phyloP scores from a whole-genome alignment of 2,113 vertebrate species.

The Boleophthalmus pectinirostris region DNA sequence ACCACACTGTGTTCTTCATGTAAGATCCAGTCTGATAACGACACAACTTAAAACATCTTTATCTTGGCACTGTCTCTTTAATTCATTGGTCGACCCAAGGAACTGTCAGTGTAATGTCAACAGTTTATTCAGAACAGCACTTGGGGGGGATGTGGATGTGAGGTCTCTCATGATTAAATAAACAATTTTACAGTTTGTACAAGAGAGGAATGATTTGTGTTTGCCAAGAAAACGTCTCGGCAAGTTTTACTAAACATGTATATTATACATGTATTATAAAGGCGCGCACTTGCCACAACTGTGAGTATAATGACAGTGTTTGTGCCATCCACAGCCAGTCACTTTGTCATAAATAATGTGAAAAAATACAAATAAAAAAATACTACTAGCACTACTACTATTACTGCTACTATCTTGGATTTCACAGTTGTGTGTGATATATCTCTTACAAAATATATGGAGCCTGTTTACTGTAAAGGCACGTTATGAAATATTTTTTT shows the following conservation, averaged over 20 bases:
- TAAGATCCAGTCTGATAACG: background rate
- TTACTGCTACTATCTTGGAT: too few species aligned
- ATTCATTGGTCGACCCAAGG: background rate
- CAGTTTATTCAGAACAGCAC: background rate
- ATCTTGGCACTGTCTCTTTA: background rate
- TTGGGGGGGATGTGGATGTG: background rate
- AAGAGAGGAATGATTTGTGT: background rate
- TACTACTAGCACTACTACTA: too few species aligned
- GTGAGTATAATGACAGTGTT: too few species aligned
- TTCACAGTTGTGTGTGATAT: too few species aligned
- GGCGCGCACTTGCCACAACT: too few species aligned
- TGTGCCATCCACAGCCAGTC: too few species aligned
- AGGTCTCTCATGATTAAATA: slow-evolving; percentile 9
- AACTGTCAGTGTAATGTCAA: slow-evolving; percentile 7
- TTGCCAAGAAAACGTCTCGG: background rate
- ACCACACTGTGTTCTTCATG: background rate
- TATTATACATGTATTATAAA: background rate
- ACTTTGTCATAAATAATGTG: too few species aligned
- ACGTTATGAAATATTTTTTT: too few species aligned
- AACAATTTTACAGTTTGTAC: background rate
- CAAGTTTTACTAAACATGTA: background rate
- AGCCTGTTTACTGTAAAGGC: too few species aligned
- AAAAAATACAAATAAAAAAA: too few species aligned
- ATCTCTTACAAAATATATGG: too few species aligned
- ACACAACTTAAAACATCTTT: background rate